Evolutionary conservation across 2,797 vertebrate species (phyloP).

Genomic region (Poeciliopsis presidionis): DNA sequence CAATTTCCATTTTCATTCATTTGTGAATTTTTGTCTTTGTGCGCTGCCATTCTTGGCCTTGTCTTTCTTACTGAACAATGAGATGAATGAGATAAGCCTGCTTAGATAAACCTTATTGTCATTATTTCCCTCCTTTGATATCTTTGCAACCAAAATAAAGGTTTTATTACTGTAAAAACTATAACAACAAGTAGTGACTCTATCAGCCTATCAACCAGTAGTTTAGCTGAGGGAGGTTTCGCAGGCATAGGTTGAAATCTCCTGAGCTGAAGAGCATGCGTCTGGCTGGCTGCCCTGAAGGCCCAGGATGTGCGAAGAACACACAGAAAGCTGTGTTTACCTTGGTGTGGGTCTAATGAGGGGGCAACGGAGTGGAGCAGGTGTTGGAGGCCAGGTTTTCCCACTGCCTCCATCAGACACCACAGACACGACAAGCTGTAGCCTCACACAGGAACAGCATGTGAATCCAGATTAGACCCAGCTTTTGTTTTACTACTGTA

Average conservation of each 20-base stretch:
- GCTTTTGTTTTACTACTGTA: not conserved
- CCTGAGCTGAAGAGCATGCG: not conserved
- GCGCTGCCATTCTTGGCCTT: too few species aligned
- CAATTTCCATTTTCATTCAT: too few species aligned
- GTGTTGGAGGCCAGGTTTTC: slow-evolving; percentile 14
- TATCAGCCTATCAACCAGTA: not conserved
- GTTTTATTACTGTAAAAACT: too few species aligned
- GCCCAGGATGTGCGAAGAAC: not conserved
- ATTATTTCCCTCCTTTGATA: too few species aligned
- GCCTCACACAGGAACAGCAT: slow-evolving; percentile 5
- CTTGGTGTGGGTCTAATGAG: not conserved
- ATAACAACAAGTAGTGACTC: not conserved
- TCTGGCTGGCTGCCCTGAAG: slow-evolving; percentile 2
- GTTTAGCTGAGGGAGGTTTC: not conserved
- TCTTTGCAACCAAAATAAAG: too few species aligned
- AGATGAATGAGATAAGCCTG: too few species aligned
- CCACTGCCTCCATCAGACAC: slow-evolving; percentile 12
- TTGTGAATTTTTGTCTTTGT: too few species aligned
- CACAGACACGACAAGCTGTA: slow-evolving; percentile 5
- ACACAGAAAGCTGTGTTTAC: slow-evolving; percentile 1
- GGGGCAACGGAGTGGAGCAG: not conserved
- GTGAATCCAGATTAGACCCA: slow-evolving; percentile 6
- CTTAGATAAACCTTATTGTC: too few species aligned
- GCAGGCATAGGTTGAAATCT: not conserved
- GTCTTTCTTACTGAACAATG: too few species aligned